Evolutionary conservation across 2,888 invertebrate species (phyloP).

Genomic region (Amiota communis): DNA sequence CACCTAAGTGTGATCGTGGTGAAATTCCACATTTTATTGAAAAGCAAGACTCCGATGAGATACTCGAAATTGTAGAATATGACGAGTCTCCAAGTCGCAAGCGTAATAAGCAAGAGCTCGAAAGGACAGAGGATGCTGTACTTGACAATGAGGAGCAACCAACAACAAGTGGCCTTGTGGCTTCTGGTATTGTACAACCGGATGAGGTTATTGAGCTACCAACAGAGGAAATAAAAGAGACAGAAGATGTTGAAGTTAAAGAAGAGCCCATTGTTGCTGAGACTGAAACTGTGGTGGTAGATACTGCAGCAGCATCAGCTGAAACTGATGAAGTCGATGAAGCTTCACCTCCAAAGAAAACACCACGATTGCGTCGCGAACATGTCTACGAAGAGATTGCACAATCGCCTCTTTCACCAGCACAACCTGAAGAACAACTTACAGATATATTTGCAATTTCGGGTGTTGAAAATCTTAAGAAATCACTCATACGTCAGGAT

Average conservation of each 20-base stretch:
- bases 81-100: slow-evolving; percentile 73
- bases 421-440: slow-evolving; percentile 40
- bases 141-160: slow-evolving; percentile 45
- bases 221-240: slow-evolving; percentile 31
- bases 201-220: slow-evolving; percentile 72
- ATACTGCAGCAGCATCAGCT: slow-evolving; percentile 11
- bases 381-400: slow-evolving; percentile 80
- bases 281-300: slow-evolving; percentile 3
- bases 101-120: slow-evolving; percentile 53
- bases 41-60: slow-evolving; percentile 73
- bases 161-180: slow-evolving; percentile 37
- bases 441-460: slow-evolving; percentile 62
- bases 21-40: slow-evolving; percentile 73
- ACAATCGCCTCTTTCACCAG: slow-evolving; percentile 40
- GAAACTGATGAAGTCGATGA: slow-evolving; percentile 32
- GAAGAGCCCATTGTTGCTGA: slow-evolving; percentile 36
- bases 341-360: slow-evolving; percentile 62
- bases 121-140: slow-evolving; percentile 25
- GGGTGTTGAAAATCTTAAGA: slow-evolving; percentile 66
- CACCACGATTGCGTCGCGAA: slow-evolving; percentile 75
- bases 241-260: slow-evolving; percentile 38
- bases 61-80: slow-evolving; percentile 71
- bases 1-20: slow-evolving; percentile 77
- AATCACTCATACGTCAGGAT: slow-evolving; percentile 69
- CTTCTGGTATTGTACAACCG: slow-evolving; percentile 63